Conservation (phyloP, 2,113 vertebrate genomes). For the Tragelaphus strepsiceros region DNA sequence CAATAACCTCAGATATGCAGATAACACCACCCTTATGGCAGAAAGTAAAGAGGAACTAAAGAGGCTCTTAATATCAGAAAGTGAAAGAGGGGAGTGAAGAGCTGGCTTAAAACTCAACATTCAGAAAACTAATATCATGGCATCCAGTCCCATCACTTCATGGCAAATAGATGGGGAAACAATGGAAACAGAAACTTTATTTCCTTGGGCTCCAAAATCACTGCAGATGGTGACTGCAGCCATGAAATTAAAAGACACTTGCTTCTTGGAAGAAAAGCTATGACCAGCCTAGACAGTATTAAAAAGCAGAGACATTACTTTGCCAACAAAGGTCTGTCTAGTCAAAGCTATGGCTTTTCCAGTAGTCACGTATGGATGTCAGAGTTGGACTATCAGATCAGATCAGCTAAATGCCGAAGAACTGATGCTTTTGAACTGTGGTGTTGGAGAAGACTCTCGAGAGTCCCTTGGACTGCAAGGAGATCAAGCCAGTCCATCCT, state of each 20-base stretch:
- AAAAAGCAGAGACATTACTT: not conserved
- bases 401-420: not conserved
- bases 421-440: not conserved
- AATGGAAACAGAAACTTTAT: not conserved
- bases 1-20: not conserved
- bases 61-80: not conserved
- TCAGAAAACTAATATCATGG: not conserved
- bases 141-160: not conserved
- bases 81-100: not conserved
- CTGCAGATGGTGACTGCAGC: not conserved
- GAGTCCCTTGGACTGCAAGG: not conserved
- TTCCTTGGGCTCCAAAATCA: not conserved
- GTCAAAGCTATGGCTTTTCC: not conserved
- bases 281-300: not conserved
- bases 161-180: not conserved
- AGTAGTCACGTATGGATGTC: not conserved
- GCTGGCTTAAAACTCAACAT: not conserved
- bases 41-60: not conserved
- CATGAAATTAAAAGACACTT: not conserved
- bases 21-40: not conserved
- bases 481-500: not conserved
- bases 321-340: not conserved
- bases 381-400: not conserved
- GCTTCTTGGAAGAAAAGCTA: not conserved
- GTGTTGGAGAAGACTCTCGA: not conserved